These are phyloP conservation scores for Oxyruncus cristatus DNA, from an alignment of 2,113 vertebrate genomes.

Conservation along the genomic window DNA sequence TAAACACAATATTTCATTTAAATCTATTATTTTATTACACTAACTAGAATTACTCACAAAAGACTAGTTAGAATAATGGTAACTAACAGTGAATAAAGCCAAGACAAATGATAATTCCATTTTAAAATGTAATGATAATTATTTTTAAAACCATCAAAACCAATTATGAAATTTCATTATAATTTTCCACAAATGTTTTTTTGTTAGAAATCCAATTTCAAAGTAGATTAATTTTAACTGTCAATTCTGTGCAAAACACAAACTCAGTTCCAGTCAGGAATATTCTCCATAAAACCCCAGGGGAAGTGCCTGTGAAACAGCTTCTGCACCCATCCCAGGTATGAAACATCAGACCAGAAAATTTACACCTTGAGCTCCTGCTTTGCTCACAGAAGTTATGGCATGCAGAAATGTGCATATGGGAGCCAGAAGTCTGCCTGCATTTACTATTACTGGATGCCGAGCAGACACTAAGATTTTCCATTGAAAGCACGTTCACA, in stretches of 20 bases:
- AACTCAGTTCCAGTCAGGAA: not conserved
- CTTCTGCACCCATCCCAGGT: not conserved
- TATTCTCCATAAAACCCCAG: not conserved
- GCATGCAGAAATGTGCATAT: not conserved
- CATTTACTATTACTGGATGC: not conserved
- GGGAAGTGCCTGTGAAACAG: not conserved
- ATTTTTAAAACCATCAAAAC: not conserved
- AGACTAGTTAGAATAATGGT: not conserved
- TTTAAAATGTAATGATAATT: not conserved
- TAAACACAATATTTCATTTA: not conserved
- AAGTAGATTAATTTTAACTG: not conserved
- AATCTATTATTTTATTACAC: not conserved
- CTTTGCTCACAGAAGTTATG: not conserved
- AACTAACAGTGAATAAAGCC: not conserved
- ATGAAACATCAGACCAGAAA: not conserved
- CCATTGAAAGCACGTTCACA: not conserved
- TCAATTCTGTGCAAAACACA: not conserved
- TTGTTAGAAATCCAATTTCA: not conserved
- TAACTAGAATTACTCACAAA: not conserved
- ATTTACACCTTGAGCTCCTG: not conserved
- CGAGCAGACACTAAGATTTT: not conserved
- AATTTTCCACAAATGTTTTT: not conserved
- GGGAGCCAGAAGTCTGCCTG: conserved; percentile 6
- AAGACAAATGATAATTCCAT: not conserved
- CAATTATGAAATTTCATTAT: not conserved